Evolutionary conservation across 2,113 vertebrate genomes (phyloP).

Genomic region (Regulus satrapa): DNA sequence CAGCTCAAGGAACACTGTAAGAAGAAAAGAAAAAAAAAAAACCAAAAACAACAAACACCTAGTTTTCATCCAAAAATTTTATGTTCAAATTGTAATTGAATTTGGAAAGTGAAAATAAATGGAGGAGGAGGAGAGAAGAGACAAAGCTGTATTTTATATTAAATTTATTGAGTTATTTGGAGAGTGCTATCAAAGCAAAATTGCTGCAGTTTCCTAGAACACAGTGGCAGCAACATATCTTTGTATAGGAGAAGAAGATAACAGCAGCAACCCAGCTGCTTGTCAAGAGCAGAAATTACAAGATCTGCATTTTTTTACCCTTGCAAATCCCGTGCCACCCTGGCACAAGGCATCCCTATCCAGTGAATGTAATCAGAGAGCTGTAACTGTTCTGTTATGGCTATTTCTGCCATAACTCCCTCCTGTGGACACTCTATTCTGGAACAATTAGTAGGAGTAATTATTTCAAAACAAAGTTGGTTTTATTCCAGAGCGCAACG

Average conservation of each 20-base stretch:
- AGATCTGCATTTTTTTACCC: neutral
- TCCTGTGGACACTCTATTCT: conserved; percentile 25
- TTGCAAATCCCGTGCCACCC: neutral
- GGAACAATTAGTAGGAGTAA: conserved; percentile 50
- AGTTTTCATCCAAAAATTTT: neutral
- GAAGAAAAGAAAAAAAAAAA: too few relatives aligned
- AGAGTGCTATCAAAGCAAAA: neutral
- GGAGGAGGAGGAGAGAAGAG: neutral
- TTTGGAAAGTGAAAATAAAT: neutral
- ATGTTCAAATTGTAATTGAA: neutral
- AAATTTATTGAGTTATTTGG: neutral
- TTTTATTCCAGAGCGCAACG: neutral
- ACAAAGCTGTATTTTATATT: neutral
- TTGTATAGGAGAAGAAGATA: neutral
- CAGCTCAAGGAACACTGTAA: neutral
- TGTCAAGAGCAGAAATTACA: neutral
- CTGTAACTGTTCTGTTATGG: neutral
- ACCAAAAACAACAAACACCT: neutral
- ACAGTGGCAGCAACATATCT: neutral
- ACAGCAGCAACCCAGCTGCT: neutral
- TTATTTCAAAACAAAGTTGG: neutral
- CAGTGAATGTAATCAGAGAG: neutral
- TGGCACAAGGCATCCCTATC: neutral
- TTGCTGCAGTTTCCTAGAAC: neutral
- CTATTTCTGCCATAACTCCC: conserved; percentile 10